Evolutionary conservation across 2,888 invertebrate species (phyloP).

Genomic region (Scelioninae gen. 2): DNA sequence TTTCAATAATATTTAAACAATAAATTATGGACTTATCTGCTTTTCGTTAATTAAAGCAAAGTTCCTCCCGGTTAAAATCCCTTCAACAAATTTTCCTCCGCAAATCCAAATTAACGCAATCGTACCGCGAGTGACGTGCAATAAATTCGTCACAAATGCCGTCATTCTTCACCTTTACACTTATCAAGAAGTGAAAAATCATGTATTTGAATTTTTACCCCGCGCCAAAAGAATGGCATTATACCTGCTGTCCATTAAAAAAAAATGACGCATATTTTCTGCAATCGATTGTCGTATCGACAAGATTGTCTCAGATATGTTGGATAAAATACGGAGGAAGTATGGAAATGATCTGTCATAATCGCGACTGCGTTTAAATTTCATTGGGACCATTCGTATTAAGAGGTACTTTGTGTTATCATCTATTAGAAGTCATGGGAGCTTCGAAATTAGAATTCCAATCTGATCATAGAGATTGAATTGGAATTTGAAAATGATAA

Average conservation of each 20-base stretch:
- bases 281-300: conserved; percentile 51
- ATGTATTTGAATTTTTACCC: conserved; percentile 46
- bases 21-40: too few species aligned
- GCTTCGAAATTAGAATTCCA: too few species aligned
- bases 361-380: too few species aligned
- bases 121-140: conserved; percentile 1
- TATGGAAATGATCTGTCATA: too few species aligned
- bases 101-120: conserved; percentile 2
- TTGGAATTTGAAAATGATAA: too few species aligned
- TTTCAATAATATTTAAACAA: too few species aligned
- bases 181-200: conserved; percentile 54
- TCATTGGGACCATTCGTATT: too few species aligned
- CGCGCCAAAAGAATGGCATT: conserved; percentile 36
- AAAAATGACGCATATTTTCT: conserved; percentile 55
- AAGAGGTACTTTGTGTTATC: too few species aligned
- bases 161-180: conserved; percentile 53
- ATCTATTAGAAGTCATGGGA: too few species aligned
- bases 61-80: too few species aligned
- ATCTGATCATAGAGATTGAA: too few species aligned
- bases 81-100: neutral
- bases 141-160: conserved; percentile 50
- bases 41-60: too few species aligned
- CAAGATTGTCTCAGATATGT: conserved; percentile 54
- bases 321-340: conserved; percentile 64
- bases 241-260: conserved; percentile 26